These are phyloP conservation scores for Drosophila monieri DNA, from an alignment of 2,888 invertebrate species.

Conservation along the genomic window DNA sequence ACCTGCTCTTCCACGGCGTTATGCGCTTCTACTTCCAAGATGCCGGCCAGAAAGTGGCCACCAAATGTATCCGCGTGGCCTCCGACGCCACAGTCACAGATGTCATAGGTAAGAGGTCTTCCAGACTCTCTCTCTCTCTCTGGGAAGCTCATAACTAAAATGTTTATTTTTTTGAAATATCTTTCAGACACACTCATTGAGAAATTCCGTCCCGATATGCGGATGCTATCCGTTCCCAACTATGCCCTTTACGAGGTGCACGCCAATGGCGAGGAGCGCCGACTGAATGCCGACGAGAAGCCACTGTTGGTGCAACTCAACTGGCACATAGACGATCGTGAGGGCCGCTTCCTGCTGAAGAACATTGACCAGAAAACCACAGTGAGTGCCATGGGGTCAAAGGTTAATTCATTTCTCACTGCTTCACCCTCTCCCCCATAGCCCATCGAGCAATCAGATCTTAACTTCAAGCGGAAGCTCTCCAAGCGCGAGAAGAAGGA, in stretches of 20 bases:
- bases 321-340: slow-evolving; percentile 99
- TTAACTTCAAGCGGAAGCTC: slow-evolving; percentile 95
- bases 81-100: slow-evolving; percentile 98
- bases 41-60: slow-evolving; percentile 98
- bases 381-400: slow-evolving; percentile 55
- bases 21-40: slow-evolving; percentile 99
- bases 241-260: slow-evolving; percentile 91
- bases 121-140: neutral
- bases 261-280: slow-evolving; percentile 93
- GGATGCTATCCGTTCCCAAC: slow-evolving; percentile 93
- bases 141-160: too few species aligned
- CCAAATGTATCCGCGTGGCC: slow-evolving; percentile 99
- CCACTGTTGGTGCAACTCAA: slow-evolving; percentile 98
- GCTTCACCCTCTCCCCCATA: slow-evolving; percentile 59
- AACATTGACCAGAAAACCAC: slow-evolving; percentile 93
- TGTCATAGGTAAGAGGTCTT: slow-evolving; percentile 90
- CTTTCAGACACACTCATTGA: slow-evolving; percentile 93
- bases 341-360: slow-evolving; percentile 97
- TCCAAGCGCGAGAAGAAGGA: slow-evolving; percentile 99
- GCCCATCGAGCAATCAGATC: slow-evolving; percentile 89
- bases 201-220: slow-evolving; percentile 99
- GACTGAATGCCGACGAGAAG: slow-evolving; percentile 95
- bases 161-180: too few species aligned
- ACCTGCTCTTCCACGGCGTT: slow-evolving; percentile 99
- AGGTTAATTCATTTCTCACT: neutral